Base-by-base conservation (phyloP, 2,888 invertebrate genomes). In the Cynaeus angustus region DNA sequence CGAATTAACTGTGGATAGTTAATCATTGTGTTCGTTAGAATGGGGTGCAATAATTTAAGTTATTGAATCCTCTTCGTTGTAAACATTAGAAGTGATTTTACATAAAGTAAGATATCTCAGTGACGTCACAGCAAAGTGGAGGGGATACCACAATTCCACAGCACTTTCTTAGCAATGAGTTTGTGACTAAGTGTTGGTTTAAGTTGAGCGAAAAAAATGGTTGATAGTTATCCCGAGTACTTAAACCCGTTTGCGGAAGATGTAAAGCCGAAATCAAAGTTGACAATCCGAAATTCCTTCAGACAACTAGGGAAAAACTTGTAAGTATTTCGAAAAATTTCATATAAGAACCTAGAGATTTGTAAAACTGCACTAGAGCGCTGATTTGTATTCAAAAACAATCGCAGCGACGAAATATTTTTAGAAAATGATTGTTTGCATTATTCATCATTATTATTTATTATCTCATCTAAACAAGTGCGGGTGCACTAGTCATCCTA, bases 211-310 rank as follows among this genome's bases (percentile, higher is more conserved):
- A 61, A 56, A 65, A 72, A 72, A 66, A 71, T 62, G 43, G 75
- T 70, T 68, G 68, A 72, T 37, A 66, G 91, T 82, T 93, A 93
- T 83, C 93, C 93, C 48, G 92, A 92, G 80, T 92, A 92, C 82
- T 86, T 93, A 73, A 93, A 93, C 85, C 93, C 93, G 14, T 93
- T 93, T 83, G 89, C 89, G 73, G 92, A 92, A 77, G 91, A 90
- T 8, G 1, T 16, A 7, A 68, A 62, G 21, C 46, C 38, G 8
- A 62, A 55, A 56, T n/a, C 21, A 0, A 55, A 59, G 41, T n/a
- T 48, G 4, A 56, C 43, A 28, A 43, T 69, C 13, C 28, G 52
- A 28, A 37, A 65, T 16, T 69, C 69, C 21, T 69, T 69, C 28
- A 48, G 46, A 16, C 58, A 69, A 30, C 30, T 69, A 7, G 56